Percentiles rank a stretch among this genome's conserved stretches.
Conservation (phyloP, 2,888 invertebrate species). For the Metopia argyrocephala region DNA sequence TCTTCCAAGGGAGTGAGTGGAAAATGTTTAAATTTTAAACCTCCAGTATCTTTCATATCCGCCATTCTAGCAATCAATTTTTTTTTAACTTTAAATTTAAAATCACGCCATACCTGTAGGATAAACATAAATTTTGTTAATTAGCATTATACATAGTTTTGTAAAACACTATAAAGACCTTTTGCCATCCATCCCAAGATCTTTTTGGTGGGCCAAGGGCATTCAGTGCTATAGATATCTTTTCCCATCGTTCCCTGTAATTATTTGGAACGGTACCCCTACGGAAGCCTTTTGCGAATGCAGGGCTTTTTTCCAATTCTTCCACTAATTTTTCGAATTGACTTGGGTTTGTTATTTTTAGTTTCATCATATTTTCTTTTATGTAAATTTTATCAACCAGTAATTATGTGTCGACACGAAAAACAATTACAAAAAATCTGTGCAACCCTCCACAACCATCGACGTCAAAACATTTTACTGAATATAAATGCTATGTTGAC, state of each 20-base stretch:
- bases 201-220: background rate
- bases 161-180: background rate
- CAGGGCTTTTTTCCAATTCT: background rate
- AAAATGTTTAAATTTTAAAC: no score
- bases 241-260: background rate
- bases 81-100: background rate
- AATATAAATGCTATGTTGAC: no score
- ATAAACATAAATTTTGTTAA: background rate
- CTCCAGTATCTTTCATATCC: background rate
- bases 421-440: no score
- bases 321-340: background rate
- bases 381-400: no score
- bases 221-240: background rate
- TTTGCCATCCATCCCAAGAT: conserved; percentile 16
- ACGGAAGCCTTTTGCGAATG: background rate
- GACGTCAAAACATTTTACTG: no score
- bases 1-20: no score
- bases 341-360: background rate
- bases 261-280: background rate
- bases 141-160: background rate
- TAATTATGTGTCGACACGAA: no score
- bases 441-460: no score
- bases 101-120: background rate
- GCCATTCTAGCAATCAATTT: background rate
- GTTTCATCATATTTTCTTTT: background rate